Base-by-base conservation (phyloP, 1,140 invertebrate genomes). In the Scylla paramamosain region DNA sequence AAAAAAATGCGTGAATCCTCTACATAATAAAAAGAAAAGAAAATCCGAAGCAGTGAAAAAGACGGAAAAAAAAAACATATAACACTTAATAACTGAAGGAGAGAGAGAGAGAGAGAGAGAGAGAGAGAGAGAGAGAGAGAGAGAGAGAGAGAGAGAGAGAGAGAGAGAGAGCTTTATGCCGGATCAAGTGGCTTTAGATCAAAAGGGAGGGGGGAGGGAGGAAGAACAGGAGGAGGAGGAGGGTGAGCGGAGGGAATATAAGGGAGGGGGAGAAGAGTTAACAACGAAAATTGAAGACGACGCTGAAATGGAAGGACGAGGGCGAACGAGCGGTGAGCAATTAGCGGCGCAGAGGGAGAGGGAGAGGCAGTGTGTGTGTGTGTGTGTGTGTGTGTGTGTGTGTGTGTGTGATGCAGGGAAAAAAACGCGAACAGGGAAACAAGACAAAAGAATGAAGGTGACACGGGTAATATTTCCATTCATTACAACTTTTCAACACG, bases 231-330 rank as follows among this genome's bases (percentile, higher is more conserved):
- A n/a, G 67, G n/a, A n/a, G 67, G n/a, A n/a, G 67, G n/a, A 77
- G 25, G n/a, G 25, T 1, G 6, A 0, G 8, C 20, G 1, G 67
- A 77, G 67, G 67, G 67, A n/a, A n/a, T 6, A 77, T 25, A n/a
- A 77, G 67, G 67, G 67, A 77, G 25, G 16, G n/a, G 67, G 67
- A 8, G 25, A 20, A n/a, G 67, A 77, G 67, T n/a, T 77, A 77
- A 77, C 67, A 77, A 77, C 67, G 67, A 77, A 77, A 77, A n/a
- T 77, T n/a, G 67, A 77, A n/a, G 67, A 77, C n/a, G 67, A 77
- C n/a, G 20, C 25, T n/a, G 67, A 77, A 77, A 77, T 77, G 67
- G 67, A n/a, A 77, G 67, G n/a, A 77, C 67, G 67, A 77, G 67
- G n/a, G 67, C 20, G n/a, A 77, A 77, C 67, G 67, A 77, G 67